Evolutionary conservation across 2,888 invertebrate genomes (phyloP).

Genomic region (Cheilosia vulpina): DNA sequence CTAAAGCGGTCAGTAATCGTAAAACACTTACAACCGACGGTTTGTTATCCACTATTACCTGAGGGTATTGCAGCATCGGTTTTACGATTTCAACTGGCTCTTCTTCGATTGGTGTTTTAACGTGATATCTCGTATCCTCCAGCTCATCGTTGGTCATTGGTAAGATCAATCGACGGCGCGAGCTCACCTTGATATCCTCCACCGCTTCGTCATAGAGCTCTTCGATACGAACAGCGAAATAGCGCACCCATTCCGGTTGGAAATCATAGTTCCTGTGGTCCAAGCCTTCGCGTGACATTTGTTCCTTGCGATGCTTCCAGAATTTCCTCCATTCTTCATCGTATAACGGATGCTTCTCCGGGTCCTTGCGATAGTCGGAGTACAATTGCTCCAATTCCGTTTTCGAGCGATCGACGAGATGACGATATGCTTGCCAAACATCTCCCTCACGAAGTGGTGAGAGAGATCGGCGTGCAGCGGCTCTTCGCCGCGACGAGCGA

Average conservation of each 20-base stretch:
- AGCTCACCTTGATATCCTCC: conserved; percentile 82
- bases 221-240: conserved; percentile 91
- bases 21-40: conserved; percentile 87
- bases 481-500: conserved; percentile 8
- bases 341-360: conserved; percentile 93
- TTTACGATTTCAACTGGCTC: not conserved
- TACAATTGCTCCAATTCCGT: conserved; percentile 85
- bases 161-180: conserved; percentile 79
- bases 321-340: conserved; percentile 95
- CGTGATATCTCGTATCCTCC: conserved; percentile 86
- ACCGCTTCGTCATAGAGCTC: conserved; percentile 90
- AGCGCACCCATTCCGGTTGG: conserved; percentile 93
- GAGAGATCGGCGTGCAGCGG: conserved; percentile 76
- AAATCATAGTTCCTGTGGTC: conserved; percentile 92
- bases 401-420: conserved; percentile 79
- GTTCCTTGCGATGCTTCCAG: conserved; percentile 92
- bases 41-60: conserved; percentile 79
- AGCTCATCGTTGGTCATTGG: conserved; percentile 85
- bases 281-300: conserved; percentile 84
- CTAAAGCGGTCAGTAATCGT: conserved; percentile 90
- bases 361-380: conserved; percentile 85
- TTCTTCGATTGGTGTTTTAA: conserved; percentile 84
- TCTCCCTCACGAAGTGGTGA: conserved; percentile 80
- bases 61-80: not conserved
- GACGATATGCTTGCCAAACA: conserved; percentile 81